Percentiles rank a stretch among this genome's conserved stretches.
Evolutionary conservation across 2,888 invertebrate genomes (phyloP).

Genomic region (Nephrotoma guestfalica): DNA sequence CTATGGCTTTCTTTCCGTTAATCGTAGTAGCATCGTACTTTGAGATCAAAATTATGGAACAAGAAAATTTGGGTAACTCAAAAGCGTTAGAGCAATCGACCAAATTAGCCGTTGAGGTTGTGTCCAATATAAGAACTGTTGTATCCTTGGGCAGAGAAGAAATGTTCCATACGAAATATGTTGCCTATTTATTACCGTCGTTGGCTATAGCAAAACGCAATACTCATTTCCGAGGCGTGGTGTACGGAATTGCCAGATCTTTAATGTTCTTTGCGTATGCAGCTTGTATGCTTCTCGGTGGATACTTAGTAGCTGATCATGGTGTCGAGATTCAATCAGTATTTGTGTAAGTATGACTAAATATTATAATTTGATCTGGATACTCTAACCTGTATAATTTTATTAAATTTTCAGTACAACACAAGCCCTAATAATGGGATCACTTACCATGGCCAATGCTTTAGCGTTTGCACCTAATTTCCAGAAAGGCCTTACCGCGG

Average conservation of each 20-base stretch:
- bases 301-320: slow-evolving; percentile 45
- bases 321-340: slow-evolving; percentile 41
- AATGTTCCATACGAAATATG: slow-evolving; percentile 48
- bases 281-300: slow-evolving; percentile 57
- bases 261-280: slow-evolving; percentile 59
- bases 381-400: background rate
- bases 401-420: slow-evolving; percentile 40
- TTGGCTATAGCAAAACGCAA: slow-evolving; percentile 38
- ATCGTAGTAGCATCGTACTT: slow-evolving; percentile 51
- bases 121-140: slow-evolving; percentile 63
- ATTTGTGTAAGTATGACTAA: slow-evolving; percentile 44
- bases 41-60: slow-evolving; percentile 47
- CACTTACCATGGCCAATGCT: slow-evolving; percentile 51
- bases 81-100: slow-evolving; percentile 56
- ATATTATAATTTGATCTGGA: background rate
- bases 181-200: slow-evolving; percentile 42
- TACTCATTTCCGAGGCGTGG: slow-evolving; percentile 50
- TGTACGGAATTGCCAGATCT: slow-evolving; percentile 57
- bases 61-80: slow-evolving; percentile 51
- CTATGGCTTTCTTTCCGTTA: slow-evolving; percentile 55
- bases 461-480: slow-evolving; percentile 60
- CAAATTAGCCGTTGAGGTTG: slow-evolving; percentile 66
- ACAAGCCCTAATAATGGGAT: slow-evolving; percentile 55
- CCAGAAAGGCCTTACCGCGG: slow-evolving; percentile 61
- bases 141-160: slow-evolving; percentile 57